Evolutionary conservation across 2,113 vertebrate species (phyloP), one percentile per base, ranked within the genome.

Genomic region (Protobothrops flavoviridis): DNA sequence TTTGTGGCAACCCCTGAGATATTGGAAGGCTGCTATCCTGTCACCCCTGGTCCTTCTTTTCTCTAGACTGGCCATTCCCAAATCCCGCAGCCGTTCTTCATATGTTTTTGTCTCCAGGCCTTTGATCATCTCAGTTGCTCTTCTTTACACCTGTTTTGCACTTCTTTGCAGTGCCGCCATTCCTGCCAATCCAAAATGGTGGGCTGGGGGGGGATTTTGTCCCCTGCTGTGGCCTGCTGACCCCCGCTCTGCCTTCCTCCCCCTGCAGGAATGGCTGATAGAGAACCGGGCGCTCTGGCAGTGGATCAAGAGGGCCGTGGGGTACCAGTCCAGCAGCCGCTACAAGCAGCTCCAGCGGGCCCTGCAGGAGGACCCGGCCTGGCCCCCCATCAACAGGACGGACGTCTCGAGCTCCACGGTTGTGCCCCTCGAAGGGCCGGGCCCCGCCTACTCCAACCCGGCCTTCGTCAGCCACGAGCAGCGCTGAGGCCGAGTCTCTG

Each of bases 211-310:
- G 12, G n/a, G 69, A 0, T 6, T 45, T 26, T 39, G 15, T 26
- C 6, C 39, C 45, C 45, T 45, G 45, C 45, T 45, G 45, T 45
- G 45, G 45, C 12, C 3, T 92, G 2, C 48, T 92, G 94, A 5
- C 0, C 1, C 23, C 0, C 33, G 7, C 55, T 10, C n/a, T 85
- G 26, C 85, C 55, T 48, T 23, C 1, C 11, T 52, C 23, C 93
- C 45, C 96, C 97, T 94, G 0, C 96, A 98, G 98, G 97, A 98
- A 90, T 94, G 94, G 11, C 45, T 98, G 64, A 97, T 98, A 3
- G 98, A 98, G 97, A 98, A 98, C 88, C 96, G 97, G 93, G 15
- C 95, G 5, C 95, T 98, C 45, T 98, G 98, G 98, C 48, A 95
- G 50, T 20, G 93, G 50, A 95, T 98, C 93, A 98, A 98, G 94